Evolutionary conservation across 2,797 vertebrate species (phyloP), one percentile per base, ranked within the genome.

Genomic region (Acropternis orthonyx): DNA sequence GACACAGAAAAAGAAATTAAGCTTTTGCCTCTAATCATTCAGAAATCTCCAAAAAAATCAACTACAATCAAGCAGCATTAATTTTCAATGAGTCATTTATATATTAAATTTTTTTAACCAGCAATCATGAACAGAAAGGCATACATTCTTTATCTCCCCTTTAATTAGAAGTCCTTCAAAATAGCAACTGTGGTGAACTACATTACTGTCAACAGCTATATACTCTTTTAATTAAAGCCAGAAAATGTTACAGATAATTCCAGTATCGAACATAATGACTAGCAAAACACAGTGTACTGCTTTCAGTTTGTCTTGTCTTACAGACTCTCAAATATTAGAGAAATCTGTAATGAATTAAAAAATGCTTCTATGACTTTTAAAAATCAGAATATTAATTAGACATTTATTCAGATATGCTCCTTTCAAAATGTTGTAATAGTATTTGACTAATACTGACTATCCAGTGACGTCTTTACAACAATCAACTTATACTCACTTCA

Each of bases 401-500:
- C 14, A 62, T 67, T 66, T 46, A 66, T 59, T 75, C 12, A 76
- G 26, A 55, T 39, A 37, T 2, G 46, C 1, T 67, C 5, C 55
- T 79, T 44, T 34, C 4, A 48, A 56, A 69, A 41, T 43, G 43
- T 36, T 43, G 20, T 28, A 83, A 56, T 28, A 69, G 6, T 43
- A 90, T 75, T 67, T 65, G 17, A 51, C 56, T 55, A 72, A 71
- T 26, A n/a, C 9, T 73, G 30, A 82, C 27, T 62, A 43, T 48
- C 26, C 34, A 28, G 24, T 24, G n/a, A 65, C 37, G n/a, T 41
- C 52, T 71, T 54, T 59, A 62, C 14, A 84, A 68, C 27, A 66
- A n/a, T 12, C 13, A 89, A 23, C 32, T 86, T 92, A 21, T 94
- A 97, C 98, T 97, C 62, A 98, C 98, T 97, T 97, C 65, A 95